phyloP scores from a whole-genome alignment of 2,797 vertebrate species.

The Muscicapa striata region DNA sequence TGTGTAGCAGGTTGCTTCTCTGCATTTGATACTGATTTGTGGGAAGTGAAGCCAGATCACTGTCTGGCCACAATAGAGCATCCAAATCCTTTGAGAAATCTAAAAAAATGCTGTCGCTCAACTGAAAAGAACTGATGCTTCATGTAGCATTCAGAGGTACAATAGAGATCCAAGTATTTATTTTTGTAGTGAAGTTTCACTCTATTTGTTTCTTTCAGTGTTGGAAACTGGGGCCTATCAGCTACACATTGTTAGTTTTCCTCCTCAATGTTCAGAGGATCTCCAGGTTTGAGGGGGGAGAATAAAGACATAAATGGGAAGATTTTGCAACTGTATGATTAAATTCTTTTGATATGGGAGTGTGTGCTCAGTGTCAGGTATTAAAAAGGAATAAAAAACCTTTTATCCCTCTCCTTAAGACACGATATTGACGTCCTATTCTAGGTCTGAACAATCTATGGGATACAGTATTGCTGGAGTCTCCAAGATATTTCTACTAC shows the following conservation, averaged over 20 bases:
- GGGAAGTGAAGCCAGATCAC: slow-evolving; percentile 62
- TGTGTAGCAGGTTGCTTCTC: slow-evolving; percentile 62
- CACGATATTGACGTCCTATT: background rate
- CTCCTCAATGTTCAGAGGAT: background rate
- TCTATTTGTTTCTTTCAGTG: background rate
- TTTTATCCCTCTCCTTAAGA: background rate
- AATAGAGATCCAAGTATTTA: background rate
- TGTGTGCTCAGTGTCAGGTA: background rate
- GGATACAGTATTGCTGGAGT: background rate
- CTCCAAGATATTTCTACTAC: background rate
- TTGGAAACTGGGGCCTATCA: background rate
- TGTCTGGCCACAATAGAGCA: slow-evolving; percentile 46
- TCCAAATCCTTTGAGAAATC: slow-evolving; percentile 56
- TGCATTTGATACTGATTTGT: slow-evolving; percentile 66
- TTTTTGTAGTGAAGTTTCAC: background rate
- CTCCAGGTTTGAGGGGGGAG: background rate
- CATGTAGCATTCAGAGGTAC: background rate
- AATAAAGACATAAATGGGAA: background rate
- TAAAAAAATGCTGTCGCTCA: background rate
- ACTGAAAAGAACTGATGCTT: background rate
- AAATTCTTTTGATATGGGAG: background rate
- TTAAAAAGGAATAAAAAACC: background rate
- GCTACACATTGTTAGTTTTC: background rate
- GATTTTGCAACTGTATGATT: background rate
- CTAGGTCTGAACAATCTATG: background rate